A percentile compares a stretch with the other conserved stretches of the same genome.
Evolutionary conservation across 2,888 invertebrate species (phyloP).

Genomic region (Labia minor): DNA sequence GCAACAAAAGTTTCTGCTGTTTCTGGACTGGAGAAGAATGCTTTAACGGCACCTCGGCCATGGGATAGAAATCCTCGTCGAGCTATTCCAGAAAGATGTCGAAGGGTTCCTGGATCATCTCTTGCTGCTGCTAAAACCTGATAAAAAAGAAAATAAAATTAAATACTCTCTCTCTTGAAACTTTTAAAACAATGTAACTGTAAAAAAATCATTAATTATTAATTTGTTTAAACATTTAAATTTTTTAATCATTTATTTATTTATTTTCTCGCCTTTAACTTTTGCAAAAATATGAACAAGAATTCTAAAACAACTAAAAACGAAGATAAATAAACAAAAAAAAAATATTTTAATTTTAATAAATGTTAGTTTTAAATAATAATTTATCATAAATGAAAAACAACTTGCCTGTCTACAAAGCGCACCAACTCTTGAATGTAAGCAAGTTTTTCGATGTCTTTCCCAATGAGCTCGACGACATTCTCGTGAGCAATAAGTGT

Average conservation of each 20-base stretch:
- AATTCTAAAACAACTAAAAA: no score
- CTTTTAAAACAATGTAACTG: no score
- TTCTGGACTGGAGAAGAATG: slow-evolving; percentile 79
- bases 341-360: no score
- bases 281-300: no score
- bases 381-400: no score
- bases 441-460: slow-evolving; percentile 78
- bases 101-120: slow-evolving; percentile 61
- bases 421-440: slow-evolving; percentile 81
- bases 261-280: no score
- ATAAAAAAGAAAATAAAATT: slow-evolving; percentile 32
- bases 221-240: no score
- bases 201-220: no score
- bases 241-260: no score
- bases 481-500: slow-evolving; percentile 84
- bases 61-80: slow-evolving; percentile 71
- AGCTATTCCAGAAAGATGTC: slow-evolving; percentile 71
- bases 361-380: no score
- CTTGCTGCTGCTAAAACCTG: slow-evolving; percentile 70
- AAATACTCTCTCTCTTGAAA: no score
- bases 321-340: no score
- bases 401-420: slow-evolving; percentile 68
- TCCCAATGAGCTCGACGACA: slow-evolving; percentile 90
- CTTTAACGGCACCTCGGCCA: slow-evolving; percentile 84
- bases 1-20: slow-evolving; percentile 73